Percentiles rank a stretch among this genome's conserved stretches.
Evolutionary conservation across 1,140 invertebrate genomes (phyloP).

Genomic region (Papilio glaucus): DNA sequence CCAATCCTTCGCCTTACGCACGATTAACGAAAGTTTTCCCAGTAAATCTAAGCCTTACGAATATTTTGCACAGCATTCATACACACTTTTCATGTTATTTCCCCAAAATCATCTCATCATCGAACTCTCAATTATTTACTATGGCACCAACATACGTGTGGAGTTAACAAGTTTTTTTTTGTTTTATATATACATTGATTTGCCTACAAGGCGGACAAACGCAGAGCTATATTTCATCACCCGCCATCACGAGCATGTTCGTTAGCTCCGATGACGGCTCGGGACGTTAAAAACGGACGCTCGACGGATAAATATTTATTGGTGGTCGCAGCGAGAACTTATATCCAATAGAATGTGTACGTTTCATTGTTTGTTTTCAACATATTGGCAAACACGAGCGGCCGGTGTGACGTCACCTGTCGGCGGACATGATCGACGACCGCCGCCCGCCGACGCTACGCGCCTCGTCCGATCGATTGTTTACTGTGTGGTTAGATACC

Average conservation of each 20-base stretch:
- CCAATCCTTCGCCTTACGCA: too few relatives aligned
- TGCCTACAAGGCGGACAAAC: too few relatives aligned
- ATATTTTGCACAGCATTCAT: too few relatives aligned
- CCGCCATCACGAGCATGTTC: background rate
- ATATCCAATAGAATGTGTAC: conserved; percentile 30
- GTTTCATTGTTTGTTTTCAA: conserved; percentile 27
- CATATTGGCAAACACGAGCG: conserved; percentile 29
- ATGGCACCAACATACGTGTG: too few relatives aligned
- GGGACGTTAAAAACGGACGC: background rate
- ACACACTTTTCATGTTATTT: too few relatives aligned
- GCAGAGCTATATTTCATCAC: background rate
- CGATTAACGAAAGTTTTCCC: too few relatives aligned
- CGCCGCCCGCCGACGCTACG: background rate
- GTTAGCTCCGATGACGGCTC: background rate
- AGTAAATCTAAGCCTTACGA: too few relatives aligned
- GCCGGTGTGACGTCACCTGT: conserved; percentile 29
- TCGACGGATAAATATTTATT: conserved; percentile 25
- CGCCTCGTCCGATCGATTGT: conserved; percentile 3
- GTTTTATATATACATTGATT: too few relatives aligned
- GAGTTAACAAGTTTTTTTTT: too few relatives aligned
- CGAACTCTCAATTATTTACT: too few relatives aligned
- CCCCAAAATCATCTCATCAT: too few relatives aligned
- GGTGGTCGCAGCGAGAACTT: conserved; percentile 11
- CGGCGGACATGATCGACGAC: conserved; percentile 28
- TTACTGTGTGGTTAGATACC: background rate